Evolutionary conservation across 2,888 invertebrate species (phyloP).

Genomic region (Odontothrips loti): DNA sequence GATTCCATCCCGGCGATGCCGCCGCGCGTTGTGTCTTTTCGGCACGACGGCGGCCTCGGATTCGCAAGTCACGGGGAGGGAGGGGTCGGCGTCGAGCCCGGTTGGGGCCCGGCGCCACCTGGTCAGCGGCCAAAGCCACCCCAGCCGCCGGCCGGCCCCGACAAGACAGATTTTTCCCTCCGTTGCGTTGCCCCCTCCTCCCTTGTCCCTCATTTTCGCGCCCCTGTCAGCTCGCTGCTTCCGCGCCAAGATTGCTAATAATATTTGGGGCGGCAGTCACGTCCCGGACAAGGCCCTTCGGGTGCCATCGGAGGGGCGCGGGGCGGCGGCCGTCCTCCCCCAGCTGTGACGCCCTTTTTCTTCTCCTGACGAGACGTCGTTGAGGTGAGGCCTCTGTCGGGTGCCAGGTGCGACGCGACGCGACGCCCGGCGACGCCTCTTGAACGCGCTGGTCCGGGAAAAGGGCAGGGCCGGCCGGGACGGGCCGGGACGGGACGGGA

Average conservation of each 20-base stretch:
- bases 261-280: neutral
- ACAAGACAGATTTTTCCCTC: neutral
- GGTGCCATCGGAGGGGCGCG: neutral
- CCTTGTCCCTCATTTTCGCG: neutral
- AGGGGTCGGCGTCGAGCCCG: too few species aligned
- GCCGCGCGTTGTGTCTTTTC: too few species aligned
- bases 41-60: too few species aligned
- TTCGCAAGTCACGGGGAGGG: neutral
- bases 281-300: neutral
- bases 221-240: neutral
- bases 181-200: neutral
- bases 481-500: neutral
- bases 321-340: too few species aligned
- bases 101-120: neutral
- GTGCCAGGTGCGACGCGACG: slow-evolving; percentile 7
- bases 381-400: neutral
- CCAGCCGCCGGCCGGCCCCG: neutral
- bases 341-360: neutral
- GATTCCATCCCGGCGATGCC: too few species aligned
- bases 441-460: too few species aligned
- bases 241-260: slow-evolving; percentile 1
- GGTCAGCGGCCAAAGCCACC: neutral
- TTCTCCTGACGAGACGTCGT: neutral
- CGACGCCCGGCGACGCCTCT: too few species aligned
- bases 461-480: neutral